Base-by-base conservation (phyloP, 92 coral and sea anemone genomes). In the Zoanthus gigantus region DNA sequence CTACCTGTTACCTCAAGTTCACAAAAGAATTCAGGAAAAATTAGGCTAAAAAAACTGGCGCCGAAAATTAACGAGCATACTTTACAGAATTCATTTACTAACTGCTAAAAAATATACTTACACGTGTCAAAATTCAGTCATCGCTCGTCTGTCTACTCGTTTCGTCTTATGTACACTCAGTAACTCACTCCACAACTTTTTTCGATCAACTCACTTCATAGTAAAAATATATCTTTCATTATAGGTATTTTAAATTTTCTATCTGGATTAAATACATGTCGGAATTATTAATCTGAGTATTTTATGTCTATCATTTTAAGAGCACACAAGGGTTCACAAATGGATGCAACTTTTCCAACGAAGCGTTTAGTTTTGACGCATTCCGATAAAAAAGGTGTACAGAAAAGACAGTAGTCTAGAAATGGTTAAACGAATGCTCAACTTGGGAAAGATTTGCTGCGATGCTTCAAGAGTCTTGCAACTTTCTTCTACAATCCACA, bases 161-260 rank as follows among this genome's bases (percentile, higher is more conserved):
- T 66, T 65, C 29, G 85, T 81, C 75, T 12, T 66, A 66, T 66
- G 85, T 81, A 66, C 85, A 81, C 75, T 81, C 85, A 81, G 85
- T 81, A 30, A 81, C 85, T 66, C 85, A 81, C 85, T 81, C 85
- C 85, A 8, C 53, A 58, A 37, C 16, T 81, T 53, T 79, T 68
- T 67, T 54, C 74, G 32, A 75, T 66, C 85, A 66, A 81, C 85
- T 81, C 75, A 63, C 75, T 18, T 32, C 74, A 81, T 66, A 66
- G 85, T 81, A 81, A 81, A 81, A 81, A 81, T 81, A 81, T 80
- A 65, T 81, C 85, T 81, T 34, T 29, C 58, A 81, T 31, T 34
- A 45, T 63, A 81, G 85, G 74, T 65, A 77, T 30, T 81, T 48
- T 81, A 81, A 81, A 81, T 65, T 66, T 65, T 66, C 30, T 46